These are phyloP conservation scores for Orientallactaga bullata DNA, from an alignment of 2,113 vertebrate species.

Conservation along the genomic window DNA sequence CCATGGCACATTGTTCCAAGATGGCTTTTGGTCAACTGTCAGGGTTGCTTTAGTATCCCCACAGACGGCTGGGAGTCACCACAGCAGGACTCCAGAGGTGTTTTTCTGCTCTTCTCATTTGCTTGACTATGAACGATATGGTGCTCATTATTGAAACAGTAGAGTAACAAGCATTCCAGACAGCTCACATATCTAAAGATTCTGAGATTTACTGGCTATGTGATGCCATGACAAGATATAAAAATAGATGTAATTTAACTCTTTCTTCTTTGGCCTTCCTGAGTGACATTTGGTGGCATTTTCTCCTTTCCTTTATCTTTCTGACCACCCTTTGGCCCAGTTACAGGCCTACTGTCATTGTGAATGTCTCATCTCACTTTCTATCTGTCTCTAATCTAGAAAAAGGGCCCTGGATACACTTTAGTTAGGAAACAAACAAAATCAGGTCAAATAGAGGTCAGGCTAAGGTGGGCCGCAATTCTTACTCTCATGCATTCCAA, in stretches of 20 bases:
- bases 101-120: not conserved
- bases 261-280: accelerated
- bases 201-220: not conserved
- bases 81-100: not conserved
- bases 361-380: not conserved
- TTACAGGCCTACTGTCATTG: not conserved
- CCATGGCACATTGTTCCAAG: not conserved
- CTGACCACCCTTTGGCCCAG: not conserved
- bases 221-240: not conserved
- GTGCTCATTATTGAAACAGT: not conserved
- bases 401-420: not conserved
- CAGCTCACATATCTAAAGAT: not conserved
- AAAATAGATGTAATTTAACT: not conserved
- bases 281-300: not conserved
- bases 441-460: conserved; percentile 64
- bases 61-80: not conserved
- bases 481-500: conserved; percentile 71
- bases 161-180: not conserved
- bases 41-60: not conserved
- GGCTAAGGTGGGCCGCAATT: conserved; percentile 32
- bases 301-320: not conserved
- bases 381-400: not conserved
- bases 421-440: conserved; percentile 47
- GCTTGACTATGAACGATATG: not conserved
- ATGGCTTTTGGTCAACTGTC: not conserved